Evolutionary conservation across 2,888 invertebrate genomes (phyloP), one percentile per base, ranked within the genome.

Genomic region (Archips crataeganus): DNA sequence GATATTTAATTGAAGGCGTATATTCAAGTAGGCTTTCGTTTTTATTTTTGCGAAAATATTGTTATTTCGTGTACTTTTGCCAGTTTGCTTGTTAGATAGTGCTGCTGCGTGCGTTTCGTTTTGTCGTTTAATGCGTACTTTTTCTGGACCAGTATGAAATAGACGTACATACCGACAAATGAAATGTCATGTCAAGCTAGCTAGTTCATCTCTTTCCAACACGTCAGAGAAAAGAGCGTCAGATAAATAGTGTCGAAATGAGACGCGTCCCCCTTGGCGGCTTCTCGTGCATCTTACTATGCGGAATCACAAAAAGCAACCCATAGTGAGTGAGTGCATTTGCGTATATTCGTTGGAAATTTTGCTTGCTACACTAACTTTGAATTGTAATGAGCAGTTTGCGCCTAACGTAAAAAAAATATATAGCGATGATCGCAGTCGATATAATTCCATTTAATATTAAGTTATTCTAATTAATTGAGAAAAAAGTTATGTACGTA

Each of bases 391-490:
- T 49, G 6, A 23, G 15, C 51, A 54, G 15, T 23, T 23, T 23
- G 23, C 15, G 51, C 23, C 51, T 54, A 54, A 15, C n/a, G 49
- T 49, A 15, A 54, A 54, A 23, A 9, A 54, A 15, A 8, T 8
- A 54, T 15, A 15, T 9, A 6, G 15, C 8, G 51, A 15, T 6
- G 49, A 5, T 49, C 49, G 13, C 23, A 54, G 51, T 54, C 51
- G 51, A 54, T 23, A 15, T 54, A 54, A 54, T 54, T 54, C 51
- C 51, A 54, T 15, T 54, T 54, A 54, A 54, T 54, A 9, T 54
- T 15, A 49, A 47, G 13, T 49, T 23, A 54, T 54, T 54, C 15
- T 15, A 15, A 8, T 54, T 15, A 15, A 15, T n/a, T 54, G 15
- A 15, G 5, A 54, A 54, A 9, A 15, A 15, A 6, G 2, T 4